phyloP scores from a whole-genome alignment of 2,113 vertebrate genomes.

The Podilymbus podiceps region DNA sequence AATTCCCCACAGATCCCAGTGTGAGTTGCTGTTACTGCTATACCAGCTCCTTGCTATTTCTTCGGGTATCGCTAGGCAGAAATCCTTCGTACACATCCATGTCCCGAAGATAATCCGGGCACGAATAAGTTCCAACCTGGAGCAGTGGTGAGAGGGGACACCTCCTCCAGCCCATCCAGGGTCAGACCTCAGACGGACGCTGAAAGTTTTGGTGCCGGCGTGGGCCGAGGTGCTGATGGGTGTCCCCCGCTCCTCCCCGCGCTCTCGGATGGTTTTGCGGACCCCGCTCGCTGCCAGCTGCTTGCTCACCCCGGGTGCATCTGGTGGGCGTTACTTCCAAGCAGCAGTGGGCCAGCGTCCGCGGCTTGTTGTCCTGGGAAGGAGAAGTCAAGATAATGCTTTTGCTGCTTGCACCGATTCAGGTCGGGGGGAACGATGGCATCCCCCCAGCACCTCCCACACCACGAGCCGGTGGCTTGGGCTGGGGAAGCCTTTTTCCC shows the following conservation, averaged over 20 bases:
- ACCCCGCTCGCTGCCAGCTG: fast-evolving
- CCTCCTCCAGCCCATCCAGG: fast-evolving
- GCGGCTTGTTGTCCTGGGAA: background rate
- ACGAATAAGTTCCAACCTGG: background rate
- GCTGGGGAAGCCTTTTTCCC: background rate
- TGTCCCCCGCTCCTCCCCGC: fast-evolving
- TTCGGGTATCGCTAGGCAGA: background rate
- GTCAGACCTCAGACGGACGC: background rate
- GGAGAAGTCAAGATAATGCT: background rate
- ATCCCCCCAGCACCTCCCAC: background rate
- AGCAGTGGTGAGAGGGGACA: background rate
- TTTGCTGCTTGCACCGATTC: background rate
- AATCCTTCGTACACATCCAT: fast-evolving
- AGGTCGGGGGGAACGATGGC: fast-evolving
- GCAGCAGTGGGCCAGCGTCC: background rate
- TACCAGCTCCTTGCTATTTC: background rate
- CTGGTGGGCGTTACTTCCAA: background rate
- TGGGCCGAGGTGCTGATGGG: background rate
- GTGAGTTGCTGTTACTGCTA: background rate
- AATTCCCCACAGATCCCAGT: fast-evolving
- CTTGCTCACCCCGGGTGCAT: fast-evolving
- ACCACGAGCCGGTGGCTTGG: fast-evolving
- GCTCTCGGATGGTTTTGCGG: background rate
- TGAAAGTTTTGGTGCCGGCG: fast-evolving
- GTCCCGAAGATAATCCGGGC: background rate